Conservation (phyloP, 2,797 vertebrate genomes). For the Aeoliscus strigatus region DNA sequence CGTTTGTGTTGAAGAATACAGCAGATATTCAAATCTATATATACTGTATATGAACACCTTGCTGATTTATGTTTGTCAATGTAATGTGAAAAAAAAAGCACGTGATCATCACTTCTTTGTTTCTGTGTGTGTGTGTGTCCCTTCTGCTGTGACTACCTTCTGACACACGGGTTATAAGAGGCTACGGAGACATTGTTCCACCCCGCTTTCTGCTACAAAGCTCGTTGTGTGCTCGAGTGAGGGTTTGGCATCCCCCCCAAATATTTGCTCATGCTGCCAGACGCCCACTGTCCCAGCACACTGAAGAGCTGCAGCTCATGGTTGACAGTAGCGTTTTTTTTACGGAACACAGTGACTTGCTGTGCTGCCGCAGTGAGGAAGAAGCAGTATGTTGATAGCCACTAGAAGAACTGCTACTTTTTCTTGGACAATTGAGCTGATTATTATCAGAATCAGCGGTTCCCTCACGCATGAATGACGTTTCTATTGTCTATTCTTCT, state of each 20-base stretch:
- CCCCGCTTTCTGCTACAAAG: constrained; percentile 67
- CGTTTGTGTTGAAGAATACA: background rate
- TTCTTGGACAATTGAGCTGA: constrained; percentile 16
- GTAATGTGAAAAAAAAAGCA: constrained; percentile 16
- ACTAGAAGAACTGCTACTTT: constrained; percentile 4
- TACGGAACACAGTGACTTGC: background rate
- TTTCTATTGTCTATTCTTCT: no score
- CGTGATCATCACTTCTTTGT: constrained; percentile 26
- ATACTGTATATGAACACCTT: no score
- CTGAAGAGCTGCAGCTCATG: constrained; percentile 28
- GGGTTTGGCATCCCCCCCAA: constrained; percentile 65
- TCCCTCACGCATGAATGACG: constrained; percentile 10
- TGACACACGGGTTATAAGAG: constrained; percentile 45
- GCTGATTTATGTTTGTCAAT: background rate
- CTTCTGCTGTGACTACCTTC: constrained; percentile 31
- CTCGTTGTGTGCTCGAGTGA: constrained; percentile 62
- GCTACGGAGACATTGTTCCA: constrained; percentile 64
- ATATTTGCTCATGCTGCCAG: constrained; percentile 70
- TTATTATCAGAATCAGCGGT: constrained; percentile 19
- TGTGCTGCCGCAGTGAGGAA: constrained; percentile 8
- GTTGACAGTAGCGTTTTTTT: constrained; percentile 7
- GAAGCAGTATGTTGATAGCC: constrained; percentile 4
- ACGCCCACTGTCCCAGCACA: constrained; percentile 56
- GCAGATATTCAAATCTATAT: no score
- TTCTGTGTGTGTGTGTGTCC: constrained; percentile 19